Base-by-base conservation (phyloP, 23 tunicate species). In the Trididemnum miniatum region DNA sequence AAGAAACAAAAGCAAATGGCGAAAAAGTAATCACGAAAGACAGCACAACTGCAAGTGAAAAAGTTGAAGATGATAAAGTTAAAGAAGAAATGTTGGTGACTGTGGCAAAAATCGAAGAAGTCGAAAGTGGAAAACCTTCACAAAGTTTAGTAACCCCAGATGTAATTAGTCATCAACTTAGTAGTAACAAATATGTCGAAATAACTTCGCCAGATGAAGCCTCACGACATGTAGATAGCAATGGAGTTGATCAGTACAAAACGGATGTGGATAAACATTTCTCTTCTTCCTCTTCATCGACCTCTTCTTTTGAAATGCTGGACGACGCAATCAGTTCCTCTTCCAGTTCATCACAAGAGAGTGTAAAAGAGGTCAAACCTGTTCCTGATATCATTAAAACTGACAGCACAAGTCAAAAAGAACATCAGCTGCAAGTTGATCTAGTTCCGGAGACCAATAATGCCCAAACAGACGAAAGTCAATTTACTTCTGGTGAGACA, bases 231-330 rank as follows among this genome's bases (percentile, higher is more conserved):
- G 54, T 7, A 9, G 15, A 9, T 44, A 15, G 54, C 54, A 44
- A 44, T 44, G 54, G 15, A 44, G 54, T 44, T 9, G 54, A 44
- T 7, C 9, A 44, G 54, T 15, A 44, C 54, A 44, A n/a, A n/a
- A n/a, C n/a, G n/a, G n/a, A n/a, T n/a, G n/a, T n/a, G n/a, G n/a
- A n/a, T n/a, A n/a, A n/a, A n/a, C n/a, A n/a, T n/a, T n/a, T n/a
- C n/a, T n/a, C n/a, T n/a, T n/a, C 15, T 44, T 9, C 9, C 54
- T 44, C 54, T n/a, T 62, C 67, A 3, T 62, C 67, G 26, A n/a
- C 15, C 26, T 62, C 67, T 62, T 62, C 67, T 26, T 62, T 62
- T 62, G 67, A 62, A 62, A 62, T 62, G 5, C 26, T 62, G 29
- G 67, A 62, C 26, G 67, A 4, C 26, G 67, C 26, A 12, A 62